Conservation (phyloP, 2,113 vertebrate genomes). For the Mormoops blainvillei region DNA sequence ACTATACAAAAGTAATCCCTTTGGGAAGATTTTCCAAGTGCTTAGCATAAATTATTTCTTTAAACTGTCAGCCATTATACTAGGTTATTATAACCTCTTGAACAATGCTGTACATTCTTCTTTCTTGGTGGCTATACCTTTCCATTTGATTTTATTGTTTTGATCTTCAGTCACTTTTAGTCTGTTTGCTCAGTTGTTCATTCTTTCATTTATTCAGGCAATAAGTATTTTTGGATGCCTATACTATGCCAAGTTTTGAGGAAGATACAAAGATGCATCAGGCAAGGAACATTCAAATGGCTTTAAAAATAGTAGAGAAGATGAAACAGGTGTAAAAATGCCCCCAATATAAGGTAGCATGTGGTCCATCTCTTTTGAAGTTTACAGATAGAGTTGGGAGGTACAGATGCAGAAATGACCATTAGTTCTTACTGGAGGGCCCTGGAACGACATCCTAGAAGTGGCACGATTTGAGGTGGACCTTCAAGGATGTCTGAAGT, state of each 20-base stretch:
- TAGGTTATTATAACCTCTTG: constrained; percentile 25
- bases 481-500: neutral
- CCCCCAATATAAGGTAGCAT: neutral
- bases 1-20: constrained; percentile 15
- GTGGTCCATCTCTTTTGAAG: neutral
- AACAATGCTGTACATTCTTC: neutral
- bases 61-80: neutral
- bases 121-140: constrained; percentile 1
- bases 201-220: constrained; percentile 13
- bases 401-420: neutral
- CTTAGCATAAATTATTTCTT: constrained; percentile 28
- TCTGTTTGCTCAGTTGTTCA: neutral
- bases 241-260: neutral
- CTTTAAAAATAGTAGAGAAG: neutral
- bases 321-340: neutral
- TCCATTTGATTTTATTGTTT: neutral
- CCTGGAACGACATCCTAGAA: neutral
- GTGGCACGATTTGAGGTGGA: neutral
- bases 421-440: neutral
- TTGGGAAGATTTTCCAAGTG: constrained; percentile 30
- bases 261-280: neutral
- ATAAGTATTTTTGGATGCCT: neutral
- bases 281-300: neutral
- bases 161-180: neutral
- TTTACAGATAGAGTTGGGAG: neutral